phyloP scores from a whole-genome alignment of 2,797 vertebrate genomes.

The Prionace glauca region DNA sequence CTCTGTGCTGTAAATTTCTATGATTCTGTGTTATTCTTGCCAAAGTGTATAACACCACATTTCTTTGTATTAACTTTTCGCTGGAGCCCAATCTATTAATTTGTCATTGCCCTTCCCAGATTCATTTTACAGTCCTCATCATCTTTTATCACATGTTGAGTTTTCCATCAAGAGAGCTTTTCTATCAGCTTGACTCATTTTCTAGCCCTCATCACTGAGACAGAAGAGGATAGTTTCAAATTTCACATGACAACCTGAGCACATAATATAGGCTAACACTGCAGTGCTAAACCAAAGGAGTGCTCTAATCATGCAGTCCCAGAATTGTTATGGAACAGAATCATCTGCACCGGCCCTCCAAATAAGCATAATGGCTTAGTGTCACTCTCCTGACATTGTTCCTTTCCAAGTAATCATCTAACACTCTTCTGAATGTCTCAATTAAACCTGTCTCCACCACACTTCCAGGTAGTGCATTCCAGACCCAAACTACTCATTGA shows the following conservation, averaged over 20 bases:
- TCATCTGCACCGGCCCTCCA: too few species aligned
- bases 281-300: background rate
- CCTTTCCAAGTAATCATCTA: too few species aligned
- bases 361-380: too few species aligned
- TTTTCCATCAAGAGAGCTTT: background rate
- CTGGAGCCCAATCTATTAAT: background rate
- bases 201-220: background rate
- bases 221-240: background rate
- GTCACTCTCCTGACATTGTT: too few species aligned
- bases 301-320: too few species aligned
- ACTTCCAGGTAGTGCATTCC: too few species aligned
- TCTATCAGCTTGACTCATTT: background rate
- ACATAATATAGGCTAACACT: background rate
- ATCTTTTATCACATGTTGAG: background rate
- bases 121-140: background rate
- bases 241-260: background rate
- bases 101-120: background rate
- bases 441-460: too few species aligned
- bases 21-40: background rate
- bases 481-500: too few species aligned
- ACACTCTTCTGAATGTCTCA: too few species aligned
- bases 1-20: background rate
- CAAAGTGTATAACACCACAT: background rate
- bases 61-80: background rate
- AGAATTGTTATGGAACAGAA: too few species aligned